phyloP scores from a whole-genome alignment of 2,113 vertebrate genomes.

The Mystacornis crossleyi region DNA sequence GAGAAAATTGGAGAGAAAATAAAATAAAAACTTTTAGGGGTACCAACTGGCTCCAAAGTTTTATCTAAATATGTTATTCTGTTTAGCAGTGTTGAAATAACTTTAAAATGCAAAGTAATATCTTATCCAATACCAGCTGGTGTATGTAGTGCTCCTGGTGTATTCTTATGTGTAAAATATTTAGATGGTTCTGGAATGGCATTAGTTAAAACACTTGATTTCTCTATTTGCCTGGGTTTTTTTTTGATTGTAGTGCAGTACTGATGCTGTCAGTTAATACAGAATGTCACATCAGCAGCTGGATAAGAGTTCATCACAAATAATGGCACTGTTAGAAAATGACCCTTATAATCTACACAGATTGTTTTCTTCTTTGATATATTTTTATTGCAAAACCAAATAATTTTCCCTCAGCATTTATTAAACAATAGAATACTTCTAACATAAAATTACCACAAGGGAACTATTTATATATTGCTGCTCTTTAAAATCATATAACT shows the following conservation, averaged over 20 bases:
- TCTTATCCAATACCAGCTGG: neutral
- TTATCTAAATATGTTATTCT: neutral
- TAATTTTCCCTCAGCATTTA: neutral
- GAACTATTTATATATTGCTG: neutral
- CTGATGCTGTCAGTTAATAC: neutral
- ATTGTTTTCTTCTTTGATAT: neutral
- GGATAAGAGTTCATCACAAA: neutral
- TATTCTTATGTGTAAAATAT: neutral
- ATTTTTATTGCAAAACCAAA: neutral
- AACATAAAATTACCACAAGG: neutral
- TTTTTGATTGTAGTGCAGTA: neutral
- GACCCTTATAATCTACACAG: neutral
- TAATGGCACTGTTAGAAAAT: neutral
- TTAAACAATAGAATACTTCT: neutral
- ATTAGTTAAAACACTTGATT: neutral
- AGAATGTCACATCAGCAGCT: neutral
- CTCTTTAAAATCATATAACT: constrained; percentile 9
- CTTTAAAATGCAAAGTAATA: neutral
- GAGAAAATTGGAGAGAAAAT: neutral
- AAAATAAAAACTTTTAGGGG: neutral
- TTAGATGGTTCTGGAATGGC: neutral
- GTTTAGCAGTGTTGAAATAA: neutral
- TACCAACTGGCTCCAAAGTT: neutral
- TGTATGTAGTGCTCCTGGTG: neutral
- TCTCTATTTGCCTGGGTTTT: neutral